Conservation (phyloP, 2,888 invertebrate genomes). For the Gortyna flavago region DNA sequence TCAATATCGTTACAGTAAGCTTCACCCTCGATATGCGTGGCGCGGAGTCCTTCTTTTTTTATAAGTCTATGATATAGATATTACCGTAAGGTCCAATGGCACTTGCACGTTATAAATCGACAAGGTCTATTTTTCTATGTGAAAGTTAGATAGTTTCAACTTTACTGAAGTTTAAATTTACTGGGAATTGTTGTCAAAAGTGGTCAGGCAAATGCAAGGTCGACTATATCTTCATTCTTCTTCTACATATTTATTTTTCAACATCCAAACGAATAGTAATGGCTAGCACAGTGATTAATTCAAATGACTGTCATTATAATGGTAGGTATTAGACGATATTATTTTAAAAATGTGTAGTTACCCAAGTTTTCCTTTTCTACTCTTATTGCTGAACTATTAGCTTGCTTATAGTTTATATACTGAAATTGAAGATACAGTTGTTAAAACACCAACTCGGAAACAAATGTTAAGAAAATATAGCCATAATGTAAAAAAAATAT, state of each 20-base stretch:
- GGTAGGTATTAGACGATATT: background rate
- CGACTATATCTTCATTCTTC: background rate
- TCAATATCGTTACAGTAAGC: too few species aligned
- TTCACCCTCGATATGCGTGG: too few species aligned
- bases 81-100: too few species aligned
- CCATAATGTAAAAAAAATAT: background rate
- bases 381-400: constrained; percentile 40
- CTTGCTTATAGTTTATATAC: constrained; percentile 65
- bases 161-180: background rate
- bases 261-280: background rate
- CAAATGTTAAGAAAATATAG: background rate
- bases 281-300: background rate
- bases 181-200: background rate
- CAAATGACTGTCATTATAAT: background rate
- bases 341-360: constrained; percentile 52
- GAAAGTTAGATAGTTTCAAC: background rate
- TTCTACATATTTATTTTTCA: background rate
- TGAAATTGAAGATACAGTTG: constrained; percentile 62
- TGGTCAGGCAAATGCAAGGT: background rate
- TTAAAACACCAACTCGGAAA: background rate
- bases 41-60: too few species aligned
- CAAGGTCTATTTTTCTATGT: background rate
- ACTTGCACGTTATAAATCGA: background rate
- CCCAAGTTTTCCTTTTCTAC: constrained; percentile 69
- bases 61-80: too few species aligned